These are phyloP conservation scores for Eulemur rubriventer DNA, from an alignment of 2,797 vertebrate genomes.

Conservation along the genomic window DNA sequence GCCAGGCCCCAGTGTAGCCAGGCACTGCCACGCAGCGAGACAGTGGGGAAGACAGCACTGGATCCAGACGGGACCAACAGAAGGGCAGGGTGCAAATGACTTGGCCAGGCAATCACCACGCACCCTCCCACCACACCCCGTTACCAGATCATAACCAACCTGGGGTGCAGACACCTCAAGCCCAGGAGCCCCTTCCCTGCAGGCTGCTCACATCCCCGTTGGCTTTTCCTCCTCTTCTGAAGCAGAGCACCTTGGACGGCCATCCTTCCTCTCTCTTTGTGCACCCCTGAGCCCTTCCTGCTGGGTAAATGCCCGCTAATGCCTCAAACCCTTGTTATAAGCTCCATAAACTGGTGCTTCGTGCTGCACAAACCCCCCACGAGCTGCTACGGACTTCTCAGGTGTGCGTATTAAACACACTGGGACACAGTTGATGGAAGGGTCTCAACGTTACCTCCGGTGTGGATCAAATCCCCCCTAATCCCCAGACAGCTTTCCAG, in stretches of 20 bases:
- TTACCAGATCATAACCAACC: not conserved
- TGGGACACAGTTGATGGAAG: rapidly evolving
- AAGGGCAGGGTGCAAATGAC: not conserved
- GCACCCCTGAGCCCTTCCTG: not conserved
- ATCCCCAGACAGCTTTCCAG: not conserved
- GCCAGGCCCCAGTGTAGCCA: not conserved
- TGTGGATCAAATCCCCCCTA: not conserved
- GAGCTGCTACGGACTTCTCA: rapidly evolving
- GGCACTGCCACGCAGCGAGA: not conserved
- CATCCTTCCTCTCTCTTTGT: not conserved
- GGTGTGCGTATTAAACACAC: not conserved
- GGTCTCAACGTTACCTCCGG: not conserved
- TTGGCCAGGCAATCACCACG: rapidly evolving
- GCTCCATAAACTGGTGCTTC: rapidly evolving
- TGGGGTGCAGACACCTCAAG: not conserved
- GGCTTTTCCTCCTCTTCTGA: rapidly evolving
- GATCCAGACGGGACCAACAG: rapidly evolving
- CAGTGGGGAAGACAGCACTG: rapidly evolving
- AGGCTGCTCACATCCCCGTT: not conserved
- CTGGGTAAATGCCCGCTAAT: not conserved
- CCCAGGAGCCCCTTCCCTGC: not conserved
- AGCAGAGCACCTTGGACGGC: rapidly evolving
- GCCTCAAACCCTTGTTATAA: not conserved
- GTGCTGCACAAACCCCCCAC: not conserved
- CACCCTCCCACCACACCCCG: rapidly evolving